Evolutionary conservation across 2,888 invertebrate genomes (phyloP).

Genomic region (Trissonchulus sp.): DNA sequence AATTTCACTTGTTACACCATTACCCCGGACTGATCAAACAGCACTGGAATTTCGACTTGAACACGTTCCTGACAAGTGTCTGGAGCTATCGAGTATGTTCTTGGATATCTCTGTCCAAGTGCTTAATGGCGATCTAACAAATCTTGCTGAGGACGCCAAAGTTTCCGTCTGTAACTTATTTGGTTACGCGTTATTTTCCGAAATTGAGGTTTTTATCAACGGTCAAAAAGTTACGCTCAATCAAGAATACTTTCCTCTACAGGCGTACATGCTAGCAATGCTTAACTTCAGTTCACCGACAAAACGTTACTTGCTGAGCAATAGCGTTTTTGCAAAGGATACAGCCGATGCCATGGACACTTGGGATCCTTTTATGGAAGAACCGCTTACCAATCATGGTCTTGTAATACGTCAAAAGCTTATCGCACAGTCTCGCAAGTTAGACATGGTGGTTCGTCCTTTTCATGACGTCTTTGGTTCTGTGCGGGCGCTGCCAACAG

Average conservation of each 20-base stretch:
- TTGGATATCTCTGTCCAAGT: neutral
- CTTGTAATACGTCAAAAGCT: neutral
- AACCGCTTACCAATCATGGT: neutral
- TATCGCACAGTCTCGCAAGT: neutral
- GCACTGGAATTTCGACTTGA: neutral
- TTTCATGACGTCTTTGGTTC: neutral
- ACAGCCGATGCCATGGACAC: neutral
- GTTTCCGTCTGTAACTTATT: slow-evolving; percentile 3
- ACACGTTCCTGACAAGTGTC: neutral
- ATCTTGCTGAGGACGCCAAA: neutral
- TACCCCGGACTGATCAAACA: too few relatives aligned
- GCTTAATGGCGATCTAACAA: neutral
- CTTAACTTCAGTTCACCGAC: neutral
- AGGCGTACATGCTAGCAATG: neutral
- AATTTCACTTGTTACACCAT: too few relatives aligned
- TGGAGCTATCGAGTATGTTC: neutral
- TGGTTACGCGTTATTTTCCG: slow-evolving; percentile 8
- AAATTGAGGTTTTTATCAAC: neutral
- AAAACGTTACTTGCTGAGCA: neutral
- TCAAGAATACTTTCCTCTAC: neutral
- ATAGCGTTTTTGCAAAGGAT: neutral
- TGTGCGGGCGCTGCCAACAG: neutral
- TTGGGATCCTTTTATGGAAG: too few relatives aligned
- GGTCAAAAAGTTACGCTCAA: neutral
- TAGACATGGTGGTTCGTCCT: neutral